Conservation (phyloP, 2,113 vertebrate species). For the Psammodynastes pulverulentus region DNA sequence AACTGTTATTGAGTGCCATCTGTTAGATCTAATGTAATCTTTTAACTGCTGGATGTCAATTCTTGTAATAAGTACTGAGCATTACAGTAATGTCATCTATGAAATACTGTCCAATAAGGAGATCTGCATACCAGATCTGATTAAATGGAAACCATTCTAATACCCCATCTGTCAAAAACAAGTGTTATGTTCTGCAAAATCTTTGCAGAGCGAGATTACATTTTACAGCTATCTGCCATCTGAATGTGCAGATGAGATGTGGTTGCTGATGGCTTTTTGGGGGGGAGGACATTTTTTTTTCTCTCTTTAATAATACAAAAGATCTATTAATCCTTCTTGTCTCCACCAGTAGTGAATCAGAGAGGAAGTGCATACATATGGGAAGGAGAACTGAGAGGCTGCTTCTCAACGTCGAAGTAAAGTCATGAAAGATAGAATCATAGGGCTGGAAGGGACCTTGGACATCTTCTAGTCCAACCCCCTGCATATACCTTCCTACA, state of each 20-base stretch:
- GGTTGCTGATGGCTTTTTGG: background rate
- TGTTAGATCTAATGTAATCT: background rate
- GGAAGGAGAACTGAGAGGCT: background rate
- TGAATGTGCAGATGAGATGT: background rate
- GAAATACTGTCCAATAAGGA: background rate
- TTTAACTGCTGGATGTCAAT: background rate
- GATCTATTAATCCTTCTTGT: background rate
- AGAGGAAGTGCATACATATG: background rate
- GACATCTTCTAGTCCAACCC: background rate
- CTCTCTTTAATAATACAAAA: background rate
- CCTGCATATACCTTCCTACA: background rate
- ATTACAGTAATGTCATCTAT: background rate
- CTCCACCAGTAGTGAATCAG: background rate
- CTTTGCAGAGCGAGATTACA: background rate
- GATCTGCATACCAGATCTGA: background rate
- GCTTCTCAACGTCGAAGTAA: background rate
- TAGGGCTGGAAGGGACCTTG: background rate
- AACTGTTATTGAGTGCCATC: background rate
- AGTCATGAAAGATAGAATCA: background rate
- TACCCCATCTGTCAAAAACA: background rate
- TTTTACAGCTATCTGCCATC: background rate
- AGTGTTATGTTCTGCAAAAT: background rate
- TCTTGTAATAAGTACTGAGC: background rate
- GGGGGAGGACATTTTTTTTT: background rate
- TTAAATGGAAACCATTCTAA: background rate